A percentile compares a stretch with the other conserved stretches of the same genome.
Evolutionary conservation across 2,797 vertebrate genomes (phyloP).

Genomic region (Columba guinea): DNA sequence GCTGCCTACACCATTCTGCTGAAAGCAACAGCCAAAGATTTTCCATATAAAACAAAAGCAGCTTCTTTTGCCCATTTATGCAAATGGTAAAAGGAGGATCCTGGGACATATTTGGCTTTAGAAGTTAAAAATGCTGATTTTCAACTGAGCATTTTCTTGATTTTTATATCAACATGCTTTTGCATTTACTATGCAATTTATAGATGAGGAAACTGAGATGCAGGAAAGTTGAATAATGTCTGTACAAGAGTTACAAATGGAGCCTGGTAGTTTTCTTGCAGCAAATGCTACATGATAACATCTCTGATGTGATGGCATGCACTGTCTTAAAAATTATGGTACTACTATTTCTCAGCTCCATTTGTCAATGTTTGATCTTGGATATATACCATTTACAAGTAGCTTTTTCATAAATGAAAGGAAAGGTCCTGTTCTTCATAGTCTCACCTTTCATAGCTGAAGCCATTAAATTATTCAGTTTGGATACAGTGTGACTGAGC

Average conservation of each 20-base stretch:
- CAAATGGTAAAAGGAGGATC: neutral
- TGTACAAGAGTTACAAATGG: neutral
- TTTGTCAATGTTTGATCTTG: neutral
- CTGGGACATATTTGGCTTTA: neutral
- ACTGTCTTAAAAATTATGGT: neutral
- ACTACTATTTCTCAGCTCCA: neutral
- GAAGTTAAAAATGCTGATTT: neutral
- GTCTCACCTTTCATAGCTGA: neutral
- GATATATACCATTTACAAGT: neutral
- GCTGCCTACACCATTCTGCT: neutral
- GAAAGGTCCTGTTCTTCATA: neutral
- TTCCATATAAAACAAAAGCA: neutral
- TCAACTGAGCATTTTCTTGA: neutral
- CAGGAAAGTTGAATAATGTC: neutral
- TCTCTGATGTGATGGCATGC: neutral
- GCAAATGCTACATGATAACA: neutral
- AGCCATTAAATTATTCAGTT: neutral
- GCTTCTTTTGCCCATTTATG: neutral
- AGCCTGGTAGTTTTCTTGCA: neutral
- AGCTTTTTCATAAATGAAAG: neutral
- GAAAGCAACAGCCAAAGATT: neutral
- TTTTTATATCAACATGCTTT: neutral
- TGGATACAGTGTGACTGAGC: neutral
- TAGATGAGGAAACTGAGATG: neutral
- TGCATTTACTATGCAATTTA: neutral